A percentile compares a stretch with the other conserved stretches of the same genome.
phyloP scores from a whole-genome alignment of 2,113 vertebrate genomes.

The Aegotheles bennettii region DNA sequence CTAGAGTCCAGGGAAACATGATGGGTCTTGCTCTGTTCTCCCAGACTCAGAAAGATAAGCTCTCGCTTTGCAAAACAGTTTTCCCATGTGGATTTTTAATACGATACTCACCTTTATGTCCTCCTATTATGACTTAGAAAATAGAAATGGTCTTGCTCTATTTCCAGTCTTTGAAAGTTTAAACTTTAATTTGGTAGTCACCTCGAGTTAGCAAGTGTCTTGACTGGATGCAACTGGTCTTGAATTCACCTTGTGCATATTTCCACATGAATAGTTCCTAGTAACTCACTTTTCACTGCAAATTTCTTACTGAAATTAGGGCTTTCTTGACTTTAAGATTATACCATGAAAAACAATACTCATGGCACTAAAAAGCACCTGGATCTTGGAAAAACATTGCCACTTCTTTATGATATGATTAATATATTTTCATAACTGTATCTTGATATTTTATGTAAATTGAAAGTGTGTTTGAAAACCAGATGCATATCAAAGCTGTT shows the following conservation, averaged over 20 bases:
- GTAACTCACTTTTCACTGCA: neutral
- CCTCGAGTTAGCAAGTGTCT: neutral
- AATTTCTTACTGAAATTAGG: neutral
- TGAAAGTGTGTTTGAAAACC: neutral
- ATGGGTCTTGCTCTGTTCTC: neutral
- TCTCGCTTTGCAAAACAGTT: neutral
- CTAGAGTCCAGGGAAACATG: neutral
- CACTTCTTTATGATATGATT: neutral
- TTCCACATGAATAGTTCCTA: neutral
- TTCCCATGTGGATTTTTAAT: neutral
- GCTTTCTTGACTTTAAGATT: neutral
- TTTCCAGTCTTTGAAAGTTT: neutral
- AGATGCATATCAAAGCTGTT: neutral
- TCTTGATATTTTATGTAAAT: neutral
- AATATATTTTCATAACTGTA: neutral
- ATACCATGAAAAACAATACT: neutral
- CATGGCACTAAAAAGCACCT: neutral
- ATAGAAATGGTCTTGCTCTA: neutral
- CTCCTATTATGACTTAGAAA: neutral
- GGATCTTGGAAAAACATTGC: neutral
- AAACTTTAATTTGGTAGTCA: neutral
- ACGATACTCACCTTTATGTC: neutral
- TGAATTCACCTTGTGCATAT: neutral
- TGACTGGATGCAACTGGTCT: neutral
- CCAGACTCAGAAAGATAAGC: neutral